Base-by-base conservation (phyloP, 2,888 invertebrate genomes). In the Oxytorus armatus region DNA sequence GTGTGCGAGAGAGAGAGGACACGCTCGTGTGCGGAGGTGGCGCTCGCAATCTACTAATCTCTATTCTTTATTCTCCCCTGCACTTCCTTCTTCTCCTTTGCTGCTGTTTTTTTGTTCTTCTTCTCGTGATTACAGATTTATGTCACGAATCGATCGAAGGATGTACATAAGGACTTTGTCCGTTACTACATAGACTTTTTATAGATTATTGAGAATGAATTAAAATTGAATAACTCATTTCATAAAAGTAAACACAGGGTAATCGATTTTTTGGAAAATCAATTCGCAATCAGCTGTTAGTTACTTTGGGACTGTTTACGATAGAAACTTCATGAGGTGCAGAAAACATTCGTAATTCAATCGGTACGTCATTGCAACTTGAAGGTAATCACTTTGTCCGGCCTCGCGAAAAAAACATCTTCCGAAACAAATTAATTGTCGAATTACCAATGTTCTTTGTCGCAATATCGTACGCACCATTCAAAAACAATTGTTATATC, bases 11-110 rank as follows among this genome's bases (percentile, higher is more conserved):
- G 59, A 70, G 59, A 70, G 72, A 47, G 14, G 11, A 16, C 11
- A 25, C 4, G 23, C 44, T 44, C 33, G 53, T 53, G 66, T 61
- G 51, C 65, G 66, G 39, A 72, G 72, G 66, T 77, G 77, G 77
- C 77, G 77, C 66, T 66, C 59, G 51, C 66, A 49, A 66, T 66
- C 59, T 36, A 53, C 57, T 47, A 18, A 44, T 66, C 36, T 66
- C 14, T 57, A 44, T 53, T 63, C 69, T 25, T 42, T 25, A 47
- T 49, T 16, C 55, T 55, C 74, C 33, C 39, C 44, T 29, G 55
- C 25, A 44, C 23, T 51, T 61, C 47, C 49, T 49, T 39, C 44
- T 39, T 69, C 55, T 18, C 29, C 14, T 16, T 10, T 10, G 36
- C 16, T 10, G 23, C 23, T 23, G 39, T 42, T 44, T 18, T 11